phyloP scores from a whole-genome alignment of 1,140 invertebrate genomes.

The Lethrus apterus region DNA sequence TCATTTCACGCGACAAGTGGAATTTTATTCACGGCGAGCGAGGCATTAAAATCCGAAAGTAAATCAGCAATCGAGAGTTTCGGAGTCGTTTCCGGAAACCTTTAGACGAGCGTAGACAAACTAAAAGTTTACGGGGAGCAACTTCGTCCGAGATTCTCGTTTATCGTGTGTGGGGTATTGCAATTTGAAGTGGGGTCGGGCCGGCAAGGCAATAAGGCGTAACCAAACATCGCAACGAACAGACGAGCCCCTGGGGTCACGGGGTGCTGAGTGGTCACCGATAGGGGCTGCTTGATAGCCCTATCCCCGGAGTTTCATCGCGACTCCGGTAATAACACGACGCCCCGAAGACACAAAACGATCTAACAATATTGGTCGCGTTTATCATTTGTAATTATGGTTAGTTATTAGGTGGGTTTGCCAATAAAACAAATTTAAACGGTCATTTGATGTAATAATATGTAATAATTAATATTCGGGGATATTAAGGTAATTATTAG shows the following conservation, averaged over 20 bases:
- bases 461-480: too few relatives aligned
- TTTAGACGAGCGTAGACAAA: too few relatives aligned
- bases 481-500: too few relatives aligned
- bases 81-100: too few relatives aligned
- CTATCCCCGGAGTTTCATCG: not conserved
- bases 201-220: slow-evolving; percentile 23
- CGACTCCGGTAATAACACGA: slow-evolving; percentile 1
- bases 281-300: slow-evolving; percentile 19
- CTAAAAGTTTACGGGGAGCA: too few relatives aligned
- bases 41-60: too few relatives aligned
- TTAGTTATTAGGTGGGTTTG: slow-evolving; percentile 9
- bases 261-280: slow-evolving; percentile 26
- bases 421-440: slow-evolving; percentile 7
- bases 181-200: slow-evolving; percentile 16
- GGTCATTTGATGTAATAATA: too few relatives aligned
- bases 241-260: slow-evolving; percentile 21
- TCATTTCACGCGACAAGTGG: too few relatives aligned
- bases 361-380: slow-evolving; percentile 11
- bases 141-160: too few relatives aligned
- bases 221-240: slow-evolving; percentile 23
- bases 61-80: too few relatives aligned
- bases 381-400: slow-evolving; percentile 13
- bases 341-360: slow-evolving; percentile 9
- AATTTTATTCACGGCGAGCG: too few relatives aligned
- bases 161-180: too few relatives aligned